These are phyloP conservation scores for Cephus cinctus DNA, from an alignment of 1,140 invertebrate genomes.

Conservation along the genomic window DNA sequence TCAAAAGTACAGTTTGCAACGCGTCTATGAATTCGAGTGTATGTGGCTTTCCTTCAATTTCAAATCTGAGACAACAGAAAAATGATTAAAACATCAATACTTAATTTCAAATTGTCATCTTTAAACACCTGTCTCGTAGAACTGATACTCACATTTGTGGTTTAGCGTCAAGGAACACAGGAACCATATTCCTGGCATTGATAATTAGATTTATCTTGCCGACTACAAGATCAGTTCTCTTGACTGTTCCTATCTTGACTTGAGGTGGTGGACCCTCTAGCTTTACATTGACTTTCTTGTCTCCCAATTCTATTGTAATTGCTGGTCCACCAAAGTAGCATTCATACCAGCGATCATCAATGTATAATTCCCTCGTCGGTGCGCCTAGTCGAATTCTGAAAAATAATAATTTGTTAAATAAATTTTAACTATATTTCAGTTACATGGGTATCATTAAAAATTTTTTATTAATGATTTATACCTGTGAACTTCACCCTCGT, in stretches of 20 bases:
- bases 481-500: slow-evolving; percentile 69
- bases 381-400: slow-evolving; percentile 82
- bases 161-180: slow-evolving; percentile 83
- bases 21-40: slow-evolving; percentile 79
- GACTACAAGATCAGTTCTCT: slow-evolving; percentile 73
- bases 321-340: slow-evolving; percentile 90
- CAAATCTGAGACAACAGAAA: slow-evolving; percentile 53
- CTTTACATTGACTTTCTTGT: slow-evolving; percentile 71
- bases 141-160: slow-evolving; percentile 64
- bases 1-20: slow-evolving; percentile 75
- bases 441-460: too few relatives aligned
- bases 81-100: slow-evolving; percentile 12
- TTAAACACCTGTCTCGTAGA: background rate
- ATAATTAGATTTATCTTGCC: slow-evolving; percentile 83
- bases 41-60: slow-evolving; percentile 72
- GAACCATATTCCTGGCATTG: slow-evolving; percentile 73
- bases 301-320: slow-evolving; percentile 79
- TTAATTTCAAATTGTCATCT: slow-evolving; percentile 1
- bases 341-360: slow-evolving; percentile 84
- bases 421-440: too few relatives aligned
- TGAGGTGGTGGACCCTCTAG: slow-evolving; percentile 86
- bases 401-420: slow-evolving; percentile 29
- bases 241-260: slow-evolving; percentile 71
- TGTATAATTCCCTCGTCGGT: slow-evolving; percentile 87
- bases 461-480: too few relatives aligned